Conservation (phyloP, 2,113 vertebrate genomes). For the Rhinogobius similis region DNA sequence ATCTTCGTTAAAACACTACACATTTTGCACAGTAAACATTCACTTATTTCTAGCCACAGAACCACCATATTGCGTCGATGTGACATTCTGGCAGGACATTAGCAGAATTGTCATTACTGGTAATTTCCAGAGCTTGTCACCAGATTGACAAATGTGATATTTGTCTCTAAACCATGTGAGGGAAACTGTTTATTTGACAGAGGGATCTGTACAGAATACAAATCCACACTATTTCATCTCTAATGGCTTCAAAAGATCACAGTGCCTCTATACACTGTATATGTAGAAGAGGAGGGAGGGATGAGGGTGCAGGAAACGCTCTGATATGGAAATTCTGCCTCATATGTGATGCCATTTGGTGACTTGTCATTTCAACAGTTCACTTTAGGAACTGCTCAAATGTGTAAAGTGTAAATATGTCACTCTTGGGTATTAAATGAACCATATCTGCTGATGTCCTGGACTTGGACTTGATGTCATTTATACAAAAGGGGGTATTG, state of each 20-base stretch:
- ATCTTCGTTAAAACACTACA: no score
- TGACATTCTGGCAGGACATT: neutral
- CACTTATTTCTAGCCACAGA: no score
- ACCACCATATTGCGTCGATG: neutral
- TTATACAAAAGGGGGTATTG: no score
- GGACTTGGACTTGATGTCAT: no score
- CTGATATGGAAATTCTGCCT: conserved; percentile 44
- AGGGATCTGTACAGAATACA: conserved; percentile 15
- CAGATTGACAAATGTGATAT: conserved; percentile 23
- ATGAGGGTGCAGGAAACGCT: conserved; percentile 11
- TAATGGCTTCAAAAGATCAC: conserved; percentile 40
- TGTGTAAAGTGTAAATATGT: no score
- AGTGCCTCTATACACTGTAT: conserved; percentile 18
- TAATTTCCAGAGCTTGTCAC: conserved; percentile 2
- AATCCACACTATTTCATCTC: conserved; percentile 40
- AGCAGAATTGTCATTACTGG: neutral
- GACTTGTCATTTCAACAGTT: conserved; percentile 14
- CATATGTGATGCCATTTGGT: conserved; percentile 30
- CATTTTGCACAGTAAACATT: no score
- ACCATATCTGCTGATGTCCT: no score
- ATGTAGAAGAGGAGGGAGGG: neutral
- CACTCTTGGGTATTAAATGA: no score
- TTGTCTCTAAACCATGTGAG: conserved; percentile 10
- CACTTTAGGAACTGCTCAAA: conserved; percentile 5
- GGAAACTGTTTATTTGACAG: conserved; percentile 18